Evolutionary conservation across 2,888 invertebrate species (phyloP), one percentile per base, ranked within the genome.

Genomic region (Nemotelus pantherinus): DNA sequence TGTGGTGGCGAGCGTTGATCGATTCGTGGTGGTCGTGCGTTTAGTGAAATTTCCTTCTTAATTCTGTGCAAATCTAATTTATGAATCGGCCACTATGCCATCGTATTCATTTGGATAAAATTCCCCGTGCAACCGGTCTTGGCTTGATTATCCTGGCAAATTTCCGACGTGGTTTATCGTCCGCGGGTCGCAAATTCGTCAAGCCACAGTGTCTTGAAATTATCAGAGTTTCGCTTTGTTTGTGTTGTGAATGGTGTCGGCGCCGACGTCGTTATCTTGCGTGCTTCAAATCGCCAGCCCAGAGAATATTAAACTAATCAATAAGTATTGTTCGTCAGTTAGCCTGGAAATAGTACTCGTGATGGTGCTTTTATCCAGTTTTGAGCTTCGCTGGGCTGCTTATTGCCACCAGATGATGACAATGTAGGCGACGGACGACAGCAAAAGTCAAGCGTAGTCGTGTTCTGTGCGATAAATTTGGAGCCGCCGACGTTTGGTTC

Each of bases 91-190:
- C 9, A 70, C 3, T 9, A 43, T 70, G 70, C 43, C 55, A 43
- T 70, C 55, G 70, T 70, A 9, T 25, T 9, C 53, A 43, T 53
- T 55, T 39, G 9, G 55, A 70, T 70, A 70, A 55, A 70, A 70
- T 70, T 55, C 7, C 50, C 7, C 5, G 39, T 10, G 7, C 70
- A 10, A 10, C 5, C 2, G 6, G 70, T 3, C 6, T 9, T 10
- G 9, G 55, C 43, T 45, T 70, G 43, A 70, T 70, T 70, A 10
- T 39, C 25, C 55, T 53, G 10, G 63, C 63, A 63, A 43, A 43
- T 43, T 39, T 6, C 43, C 25, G 25, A 39, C 63, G 41, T 9
- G 5, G 25, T 25, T 3, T 50, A 50, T 6, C 50, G 50, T 6
- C 50, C 9, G 50, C 50, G 50, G n/a, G n/a, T n/a, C n/a, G n/a